Conservation (phyloP, 1,140 invertebrate species). For the Heliconius hermathena region DNA sequence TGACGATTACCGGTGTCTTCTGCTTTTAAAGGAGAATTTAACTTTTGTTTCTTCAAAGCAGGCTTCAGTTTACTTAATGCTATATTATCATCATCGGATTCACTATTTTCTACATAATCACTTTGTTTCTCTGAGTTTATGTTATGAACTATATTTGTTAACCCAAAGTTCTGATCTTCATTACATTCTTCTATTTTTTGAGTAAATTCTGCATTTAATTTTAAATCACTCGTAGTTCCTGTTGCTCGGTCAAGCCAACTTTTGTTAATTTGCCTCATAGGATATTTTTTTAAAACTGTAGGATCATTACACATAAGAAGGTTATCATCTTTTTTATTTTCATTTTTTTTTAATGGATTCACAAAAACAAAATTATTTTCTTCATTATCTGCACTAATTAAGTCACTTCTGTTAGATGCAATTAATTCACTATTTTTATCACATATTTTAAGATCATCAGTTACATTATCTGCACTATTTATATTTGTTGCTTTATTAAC, state of each 20-base stretch:
- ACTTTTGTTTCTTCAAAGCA: constrained; percentile 76
- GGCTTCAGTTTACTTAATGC: constrained; percentile 68
- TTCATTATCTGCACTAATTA: not conserved
- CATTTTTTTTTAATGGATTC: not conserved
- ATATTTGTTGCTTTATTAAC: not conserved
- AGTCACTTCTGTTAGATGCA: not conserved
- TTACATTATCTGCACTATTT: not conserved
- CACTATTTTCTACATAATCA: constrained; percentile 86
- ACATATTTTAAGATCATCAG: not conserved
- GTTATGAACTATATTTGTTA: constrained; percentile 63
- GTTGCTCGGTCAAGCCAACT: constrained; percentile 10
- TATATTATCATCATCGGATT: constrained; percentile 83
- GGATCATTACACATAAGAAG: not conserved
- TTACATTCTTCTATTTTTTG: no score
- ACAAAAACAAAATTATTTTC: constrained; percentile 7
- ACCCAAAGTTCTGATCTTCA: constrained; percentile 57
- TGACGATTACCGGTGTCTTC: constrained; percentile 8
- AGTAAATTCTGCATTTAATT: constrained; percentile 11
- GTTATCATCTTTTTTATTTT: not conserved
- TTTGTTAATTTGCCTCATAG: constrained; percentile 1
- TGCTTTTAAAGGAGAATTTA: constrained; percentile 33
- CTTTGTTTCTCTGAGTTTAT: constrained; percentile 51
- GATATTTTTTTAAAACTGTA: constrained; percentile 5
- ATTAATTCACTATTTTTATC: not conserved
- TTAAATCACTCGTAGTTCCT: constrained; percentile 11